These are phyloP conservation scores for Vollenhovia emeryi DNA, from an alignment of 1,140 invertebrate genomes.

Conservation along the genomic window DNA sequence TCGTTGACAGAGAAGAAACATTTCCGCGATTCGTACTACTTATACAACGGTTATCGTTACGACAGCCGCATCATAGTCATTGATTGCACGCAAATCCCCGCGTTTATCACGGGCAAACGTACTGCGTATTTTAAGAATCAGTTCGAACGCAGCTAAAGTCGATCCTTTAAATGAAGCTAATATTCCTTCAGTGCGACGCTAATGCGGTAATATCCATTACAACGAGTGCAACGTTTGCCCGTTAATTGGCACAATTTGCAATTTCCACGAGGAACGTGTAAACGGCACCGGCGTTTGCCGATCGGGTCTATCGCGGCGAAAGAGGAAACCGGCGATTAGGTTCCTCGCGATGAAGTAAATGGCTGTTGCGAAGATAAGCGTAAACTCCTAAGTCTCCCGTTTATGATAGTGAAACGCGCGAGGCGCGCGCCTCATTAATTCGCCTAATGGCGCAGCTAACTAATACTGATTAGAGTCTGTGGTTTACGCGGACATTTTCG, in stretches of 20 bases:
- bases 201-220: constrained; percentile 30
- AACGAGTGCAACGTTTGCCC: neutral
- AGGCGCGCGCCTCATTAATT: constrained; percentile 42
- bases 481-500: constrained; percentile 7
- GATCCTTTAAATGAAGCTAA: neutral
- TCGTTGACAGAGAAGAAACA: neutral
- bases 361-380: constrained; percentile 34
- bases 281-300: neutral
- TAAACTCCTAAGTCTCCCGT: constrained; percentile 40
- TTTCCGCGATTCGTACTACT: neutral
- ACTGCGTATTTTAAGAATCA: neutral
- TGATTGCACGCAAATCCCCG: neutral
- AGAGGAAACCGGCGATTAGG: constrained; percentile 40
- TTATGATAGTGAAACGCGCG: constrained; percentile 37
- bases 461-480: constrained; percentile 45
- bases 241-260: constrained; percentile 32
- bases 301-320: constrained; percentile 11
- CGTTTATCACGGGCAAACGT: neutral
- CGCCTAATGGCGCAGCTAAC: constrained; percentile 42
- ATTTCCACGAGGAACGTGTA: neutral
- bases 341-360: constrained; percentile 14
- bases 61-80: neutral
- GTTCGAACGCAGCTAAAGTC: neutral
- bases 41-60: neutral
- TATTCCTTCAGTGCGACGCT: neutral